Evolutionary conservation across 1,140 invertebrate species (phyloP).

Genomic region (Penaeus vannamei): DNA sequence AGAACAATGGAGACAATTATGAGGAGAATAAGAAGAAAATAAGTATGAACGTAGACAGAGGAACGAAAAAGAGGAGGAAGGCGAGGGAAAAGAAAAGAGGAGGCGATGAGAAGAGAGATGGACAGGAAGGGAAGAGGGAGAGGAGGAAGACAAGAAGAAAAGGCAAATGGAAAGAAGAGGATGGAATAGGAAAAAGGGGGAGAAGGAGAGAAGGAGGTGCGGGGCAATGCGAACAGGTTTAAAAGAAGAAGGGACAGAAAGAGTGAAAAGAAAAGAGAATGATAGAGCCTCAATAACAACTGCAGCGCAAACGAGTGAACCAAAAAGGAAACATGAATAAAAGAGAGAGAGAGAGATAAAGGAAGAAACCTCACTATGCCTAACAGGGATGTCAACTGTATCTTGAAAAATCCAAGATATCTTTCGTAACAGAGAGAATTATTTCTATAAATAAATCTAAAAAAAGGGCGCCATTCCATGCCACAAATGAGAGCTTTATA

Average conservation of each 20-base stretch:
- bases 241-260: not conserved
- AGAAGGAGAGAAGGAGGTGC: not conserved
- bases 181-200: not conserved
- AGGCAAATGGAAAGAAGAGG: not conserved
- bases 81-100: not conserved
- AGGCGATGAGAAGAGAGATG: not conserved
- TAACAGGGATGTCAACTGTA: no score
- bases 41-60: not conserved
- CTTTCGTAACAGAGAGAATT: no score
- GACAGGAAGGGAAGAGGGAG: not conserved
- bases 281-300: no score
- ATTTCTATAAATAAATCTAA: no score
- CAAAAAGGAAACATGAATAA: no score
- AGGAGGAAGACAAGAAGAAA: not conserved
- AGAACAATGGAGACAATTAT: not conserved
- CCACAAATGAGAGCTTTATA: no score
- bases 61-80: not conserved
- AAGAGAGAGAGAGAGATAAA: no score
- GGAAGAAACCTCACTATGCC: no score
- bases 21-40: not conserved
- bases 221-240: not conserved
- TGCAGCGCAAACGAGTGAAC: no score
- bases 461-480: no score
- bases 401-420: no score
- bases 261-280: no score